Conservation (phyloP, 1,140 invertebrate species). For the Trypoxylus dichotomus region DNA sequence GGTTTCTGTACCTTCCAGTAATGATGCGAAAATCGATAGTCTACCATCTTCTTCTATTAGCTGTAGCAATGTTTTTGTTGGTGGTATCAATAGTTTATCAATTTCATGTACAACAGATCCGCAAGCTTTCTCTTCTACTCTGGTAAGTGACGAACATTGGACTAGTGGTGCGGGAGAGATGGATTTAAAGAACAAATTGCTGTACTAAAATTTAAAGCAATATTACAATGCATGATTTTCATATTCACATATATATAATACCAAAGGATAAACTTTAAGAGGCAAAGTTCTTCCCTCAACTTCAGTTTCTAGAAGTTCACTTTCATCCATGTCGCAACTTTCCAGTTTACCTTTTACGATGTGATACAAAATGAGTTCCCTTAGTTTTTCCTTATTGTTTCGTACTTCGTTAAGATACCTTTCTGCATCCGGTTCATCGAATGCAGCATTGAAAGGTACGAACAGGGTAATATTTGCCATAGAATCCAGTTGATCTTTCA, state of each 20-base stretch:
- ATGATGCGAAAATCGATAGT: constrained; percentile 54
- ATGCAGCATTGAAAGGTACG: constrained; percentile 65
- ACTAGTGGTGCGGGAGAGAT: constrained; percentile 44
- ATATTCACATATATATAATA: constrained; percentile 39
- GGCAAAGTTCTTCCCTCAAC: constrained; percentile 55
- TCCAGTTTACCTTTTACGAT: constrained; percentile 57
- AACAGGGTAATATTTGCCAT: constrained; percentile 65
- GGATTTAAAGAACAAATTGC: constrained; percentile 12
- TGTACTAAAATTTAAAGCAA: constrained; percentile 1
- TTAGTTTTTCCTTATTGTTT: constrained; percentile 54
- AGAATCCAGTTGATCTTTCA: constrained; percentile 59
- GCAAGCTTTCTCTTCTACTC: constrained; percentile 63
- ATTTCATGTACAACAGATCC: constrained; percentile 64
- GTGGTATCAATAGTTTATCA: constrained; percentile 59
- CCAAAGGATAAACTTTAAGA: constrained; percentile 62
- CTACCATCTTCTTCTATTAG: constrained; percentile 53
- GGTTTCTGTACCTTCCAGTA: constrained; percentile 55
- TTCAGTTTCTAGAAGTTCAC: constrained; percentile 54
- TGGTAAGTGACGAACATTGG: constrained; percentile 64
- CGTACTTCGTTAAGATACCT: constrained; percentile 52
- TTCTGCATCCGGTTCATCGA: constrained; percentile 53
- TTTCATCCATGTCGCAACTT: constrained; percentile 59
- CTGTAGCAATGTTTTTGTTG: constrained; percentile 56
- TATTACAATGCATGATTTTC: background rate
- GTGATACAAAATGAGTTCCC: constrained; percentile 62